Base-by-base conservation (phyloP, 2,888 invertebrate genomes). In the Cecidostiba fungosa region DNA sequence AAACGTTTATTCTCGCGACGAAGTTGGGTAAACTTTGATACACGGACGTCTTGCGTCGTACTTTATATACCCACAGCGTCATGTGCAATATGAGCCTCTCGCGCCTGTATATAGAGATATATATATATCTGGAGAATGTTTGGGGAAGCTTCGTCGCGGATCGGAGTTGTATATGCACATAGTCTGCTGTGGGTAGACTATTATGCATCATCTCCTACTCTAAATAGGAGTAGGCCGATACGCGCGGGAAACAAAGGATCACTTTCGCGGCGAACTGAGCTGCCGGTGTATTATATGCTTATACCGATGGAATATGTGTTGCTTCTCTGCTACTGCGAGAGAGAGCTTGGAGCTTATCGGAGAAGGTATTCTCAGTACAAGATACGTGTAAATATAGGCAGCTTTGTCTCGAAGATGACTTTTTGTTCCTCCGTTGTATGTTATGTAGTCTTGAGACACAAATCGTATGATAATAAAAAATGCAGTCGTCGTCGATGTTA, bases 21-120 rank as follows among this genome's bases (percentile, higher is more conserved):
- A 29, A 66, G 29, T 66, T 16, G 0, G 66, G 66, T 66, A 59
- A 81, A 81, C 73, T 81, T 73, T 54, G 73, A 81, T 47, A 23
- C 39, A n/a, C 32, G 23, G 50, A 32, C 32, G 16, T 2, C n/a
- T n/a, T 32, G 26, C 5, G 23, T 77, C 29, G 66, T 26, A 66
- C 59, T n/a, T 54, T 3, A n/a, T 14, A 43, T n/a, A n/a, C 10
- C 5, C 26, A 29, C n/a, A 59, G 54, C 54, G 5, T 59, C 66
- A 26, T 12, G 23, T 4, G 29, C 29, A 59, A 59, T n/a, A 59
- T 6, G 23, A 59, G 54, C 14, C 50, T 50, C 16, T 50, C 47
- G 36, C 72, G n/a, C 3, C 3, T 32, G 36, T 16, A 16, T 72
- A 43, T 16, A 47, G 0, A 29, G 8, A 39, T 39, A 72, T 6